Conservation (phyloP, 1,140 invertebrate species). For the Lerema accius region DNA sequence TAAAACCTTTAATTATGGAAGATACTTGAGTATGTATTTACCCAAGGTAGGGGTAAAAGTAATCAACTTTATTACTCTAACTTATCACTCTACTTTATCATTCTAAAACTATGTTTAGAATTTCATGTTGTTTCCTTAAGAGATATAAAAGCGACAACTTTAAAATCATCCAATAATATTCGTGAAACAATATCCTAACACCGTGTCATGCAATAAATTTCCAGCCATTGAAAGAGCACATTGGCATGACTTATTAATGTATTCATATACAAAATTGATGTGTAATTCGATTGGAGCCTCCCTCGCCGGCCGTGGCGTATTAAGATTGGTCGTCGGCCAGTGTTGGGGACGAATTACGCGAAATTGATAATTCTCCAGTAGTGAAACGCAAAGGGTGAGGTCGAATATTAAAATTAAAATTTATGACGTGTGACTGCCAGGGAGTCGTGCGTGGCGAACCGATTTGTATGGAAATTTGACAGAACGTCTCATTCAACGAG, state of each 20-base stretch:
- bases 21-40: no score
- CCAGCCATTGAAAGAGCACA: slow-evolving; percentile 30
- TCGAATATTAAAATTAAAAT: slow-evolving; percentile 78
- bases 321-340: slow-evolving; percentile 27
- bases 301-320: slow-evolving; percentile 25
- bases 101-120: no score
- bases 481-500: slow-evolving; percentile 60
- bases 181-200: slow-evolving; percentile 6
- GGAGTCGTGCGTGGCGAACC: slow-evolving; percentile 56
- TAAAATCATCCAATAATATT: slow-evolving; percentile 2
- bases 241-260: slow-evolving; percentile 33
- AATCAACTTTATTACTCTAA: no score
- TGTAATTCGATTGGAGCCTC: slow-evolving; percentile 29
- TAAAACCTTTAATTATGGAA: no score
- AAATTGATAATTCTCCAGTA: slow-evolving; percentile 43
- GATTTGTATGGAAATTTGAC: slow-evolving; percentile 79
- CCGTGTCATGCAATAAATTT: slow-evolving; percentile 17
- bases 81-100: no score
- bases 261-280: slow-evolving; percentile 33
- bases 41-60: no score
- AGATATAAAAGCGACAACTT: no score
- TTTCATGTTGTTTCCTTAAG: no score
- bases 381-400: slow-evolving; percentile 44
- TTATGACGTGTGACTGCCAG: slow-evolving; percentile 70
- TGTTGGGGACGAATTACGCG: slow-evolving; percentile 26